Evolutionary conservation across 1,140 invertebrate genomes (phyloP).

Genomic region (Lepeophtheirus salmonis): DNA sequence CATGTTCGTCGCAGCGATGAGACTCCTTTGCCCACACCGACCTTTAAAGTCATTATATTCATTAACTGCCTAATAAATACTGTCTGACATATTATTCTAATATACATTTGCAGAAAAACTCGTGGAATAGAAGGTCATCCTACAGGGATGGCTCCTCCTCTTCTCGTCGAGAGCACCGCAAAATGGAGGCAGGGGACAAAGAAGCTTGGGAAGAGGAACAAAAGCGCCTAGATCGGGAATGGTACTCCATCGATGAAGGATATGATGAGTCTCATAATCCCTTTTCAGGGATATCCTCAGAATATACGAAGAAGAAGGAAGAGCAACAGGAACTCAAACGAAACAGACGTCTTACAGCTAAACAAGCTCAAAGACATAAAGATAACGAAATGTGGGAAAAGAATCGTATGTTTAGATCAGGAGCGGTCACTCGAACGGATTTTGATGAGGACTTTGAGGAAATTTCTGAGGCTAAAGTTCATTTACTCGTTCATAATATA

Average conservation of each 20-base stretch:
- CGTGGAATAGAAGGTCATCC: slow-evolving; percentile 43
- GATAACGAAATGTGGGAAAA: slow-evolving; percentile 98
- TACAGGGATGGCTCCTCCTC: slow-evolving; percentile 31
- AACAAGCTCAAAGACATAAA: slow-evolving; percentile 79
- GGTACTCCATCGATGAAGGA: slow-evolving; percentile 87
- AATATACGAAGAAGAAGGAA: slow-evolving; percentile 77
- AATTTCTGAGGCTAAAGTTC: slow-evolving; percentile 73
- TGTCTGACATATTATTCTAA: not conserved
- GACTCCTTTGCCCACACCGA: slow-evolving; percentile 53
- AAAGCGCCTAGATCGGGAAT: slow-evolving; percentile 75
- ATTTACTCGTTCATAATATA: slow-evolving; percentile 92
- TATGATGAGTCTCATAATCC: slow-evolving; percentile 84
- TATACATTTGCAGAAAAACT: slow-evolving; percentile 36
- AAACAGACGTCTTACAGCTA: slow-evolving; percentile 75
- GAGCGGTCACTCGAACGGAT: slow-evolving; percentile 39
- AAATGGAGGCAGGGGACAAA: slow-evolving; percentile 26
- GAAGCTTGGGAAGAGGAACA: slow-evolving; percentile 82
- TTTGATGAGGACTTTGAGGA: slow-evolving; percentile 84
- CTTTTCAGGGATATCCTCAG: slow-evolving; percentile 67
- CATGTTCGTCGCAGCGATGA: slow-evolving; percentile 31
- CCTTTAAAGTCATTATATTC: slow-evolving; percentile 54
- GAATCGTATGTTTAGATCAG: slow-evolving; percentile 90
- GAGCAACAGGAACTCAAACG: slow-evolving; percentile 60
- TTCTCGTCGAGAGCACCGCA: slow-evolving; percentile 23
- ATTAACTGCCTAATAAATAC: not conserved